phyloP scores from a whole-genome alignment of 2,888 invertebrate species.

The Argynnis bischoffii region DNA sequence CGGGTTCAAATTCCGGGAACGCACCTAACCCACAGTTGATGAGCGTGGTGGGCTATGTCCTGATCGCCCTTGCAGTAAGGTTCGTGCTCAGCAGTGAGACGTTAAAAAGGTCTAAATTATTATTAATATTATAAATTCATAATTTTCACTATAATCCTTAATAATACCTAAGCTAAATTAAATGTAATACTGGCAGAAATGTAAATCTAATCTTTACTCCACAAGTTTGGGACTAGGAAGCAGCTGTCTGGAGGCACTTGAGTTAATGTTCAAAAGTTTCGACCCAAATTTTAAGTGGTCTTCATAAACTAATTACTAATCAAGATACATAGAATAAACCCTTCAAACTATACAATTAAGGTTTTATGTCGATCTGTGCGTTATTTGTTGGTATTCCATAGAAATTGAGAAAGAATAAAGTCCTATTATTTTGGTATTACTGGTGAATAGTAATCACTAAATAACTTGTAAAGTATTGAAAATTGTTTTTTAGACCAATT shows the following conservation, averaged over 20 bases:
- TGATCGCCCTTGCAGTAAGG: no score
- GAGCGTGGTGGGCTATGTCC: no score
- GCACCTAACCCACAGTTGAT: no score
- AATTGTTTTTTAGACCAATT: no score
- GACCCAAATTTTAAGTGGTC: conserved; percentile 16
- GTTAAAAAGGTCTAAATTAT: no score
- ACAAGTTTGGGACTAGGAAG: conserved; percentile 14
- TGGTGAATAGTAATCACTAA: no score
- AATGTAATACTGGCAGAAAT: background rate
- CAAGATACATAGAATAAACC: conserved; percentile 7
- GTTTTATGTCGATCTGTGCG: background rate
- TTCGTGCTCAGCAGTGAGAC: no score
- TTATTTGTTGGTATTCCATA: background rate
- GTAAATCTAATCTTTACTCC: conserved; percentile 6
- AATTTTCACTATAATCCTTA: background rate
- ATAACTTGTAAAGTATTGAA: no score
- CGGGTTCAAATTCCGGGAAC: no score
- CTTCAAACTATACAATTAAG: background rate
- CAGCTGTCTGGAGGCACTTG: conserved; percentile 12
- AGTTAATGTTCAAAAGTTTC: conserved; percentile 19
- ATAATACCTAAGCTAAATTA: background rate
- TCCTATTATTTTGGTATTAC: background rate
- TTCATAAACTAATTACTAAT: conserved; percentile 16
- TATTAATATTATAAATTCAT: no score
- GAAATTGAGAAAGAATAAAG: no score